These are phyloP conservation scores for Lagopus leucura DNA, from an alignment of 2,113 vertebrate genomes.

Conservation along the genomic window DNA sequence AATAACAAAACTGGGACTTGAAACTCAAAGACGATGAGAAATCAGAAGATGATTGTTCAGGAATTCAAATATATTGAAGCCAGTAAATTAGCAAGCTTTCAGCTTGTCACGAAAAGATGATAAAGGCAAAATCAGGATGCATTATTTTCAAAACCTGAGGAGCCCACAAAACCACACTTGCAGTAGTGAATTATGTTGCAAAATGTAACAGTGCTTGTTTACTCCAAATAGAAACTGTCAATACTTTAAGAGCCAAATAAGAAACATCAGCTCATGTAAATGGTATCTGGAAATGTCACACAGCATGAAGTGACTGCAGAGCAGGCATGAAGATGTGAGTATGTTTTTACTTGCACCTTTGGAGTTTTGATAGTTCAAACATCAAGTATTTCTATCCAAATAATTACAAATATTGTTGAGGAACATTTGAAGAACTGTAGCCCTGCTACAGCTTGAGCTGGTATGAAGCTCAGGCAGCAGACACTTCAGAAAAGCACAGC, in stretches of 20 bases:
- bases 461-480: background rate
- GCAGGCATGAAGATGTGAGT: background rate
- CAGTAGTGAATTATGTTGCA: background rate
- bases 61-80: background rate
- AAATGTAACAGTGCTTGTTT: background rate
- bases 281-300: background rate
- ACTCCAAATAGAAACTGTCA: slow-evolving; percentile 29
- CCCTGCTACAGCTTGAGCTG: background rate
- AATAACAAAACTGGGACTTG: background rate
- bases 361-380: background rate
- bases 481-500: background rate
- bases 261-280: background rate
- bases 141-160: slow-evolving; percentile 3
- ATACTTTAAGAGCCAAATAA: background rate
- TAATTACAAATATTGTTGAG: background rate
- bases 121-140: background rate
- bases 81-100: background rate
- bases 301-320: background rate
- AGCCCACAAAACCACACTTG: slow-evolving; percentile 17
- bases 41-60: background rate
- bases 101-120: background rate
- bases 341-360: background rate
- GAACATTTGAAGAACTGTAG: background rate
- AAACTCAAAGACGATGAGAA: background rate
- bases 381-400: background rate